These are phyloP conservation scores for Drosophila murphyi DNA, from an alignment of 1,140 invertebrate species.

Conservation along the genomic window DNA sequence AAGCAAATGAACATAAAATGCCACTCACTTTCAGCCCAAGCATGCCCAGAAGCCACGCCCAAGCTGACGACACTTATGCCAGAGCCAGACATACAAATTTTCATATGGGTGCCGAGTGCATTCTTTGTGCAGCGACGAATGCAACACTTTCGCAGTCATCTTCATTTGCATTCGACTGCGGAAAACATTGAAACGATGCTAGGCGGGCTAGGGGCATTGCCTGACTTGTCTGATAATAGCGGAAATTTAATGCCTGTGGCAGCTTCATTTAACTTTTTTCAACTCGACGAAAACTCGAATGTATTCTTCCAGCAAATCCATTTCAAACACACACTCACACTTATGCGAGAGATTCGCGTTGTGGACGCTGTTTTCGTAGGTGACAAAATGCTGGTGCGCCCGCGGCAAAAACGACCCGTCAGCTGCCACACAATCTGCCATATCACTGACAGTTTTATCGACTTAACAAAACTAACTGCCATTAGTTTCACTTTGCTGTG, in stretches of 20 bases:
- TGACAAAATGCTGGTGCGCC: constrained; percentile 31
- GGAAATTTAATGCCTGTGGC: constrained; percentile 75
- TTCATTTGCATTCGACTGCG: constrained; percentile 41
- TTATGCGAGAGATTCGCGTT: constrained; percentile 19
- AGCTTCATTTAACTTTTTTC: constrained; percentile 80
- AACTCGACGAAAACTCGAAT: constrained; percentile 54
- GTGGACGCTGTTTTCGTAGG: constrained; percentile 22
- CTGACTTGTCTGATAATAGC: constrained; percentile 42
- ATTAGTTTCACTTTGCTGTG: constrained; percentile 83
- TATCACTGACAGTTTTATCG: constrained; percentile 84
- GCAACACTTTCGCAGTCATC: constrained; percentile 35
- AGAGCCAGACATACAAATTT: not conserved
- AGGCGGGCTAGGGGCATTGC: not conserved
- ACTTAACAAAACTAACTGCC: constrained; percentile 84
- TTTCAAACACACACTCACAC: constrained; percentile 22
- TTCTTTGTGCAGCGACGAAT: constrained; percentile 47
- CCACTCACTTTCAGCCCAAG: constrained; percentile 64
- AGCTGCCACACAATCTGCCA: constrained; percentile 79
- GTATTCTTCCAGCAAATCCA: constrained; percentile 44
- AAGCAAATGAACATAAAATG: constrained; percentile 78
- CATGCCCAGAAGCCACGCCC: constrained; percentile 53
- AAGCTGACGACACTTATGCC: not conserved
- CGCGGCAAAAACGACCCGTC: constrained; percentile 34
- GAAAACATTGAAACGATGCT: constrained; percentile 13
- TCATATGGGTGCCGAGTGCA: constrained; percentile 2